Conservation (phyloP, 2,888 invertebrate genomes). For the Pammene fasciana region DNA sequence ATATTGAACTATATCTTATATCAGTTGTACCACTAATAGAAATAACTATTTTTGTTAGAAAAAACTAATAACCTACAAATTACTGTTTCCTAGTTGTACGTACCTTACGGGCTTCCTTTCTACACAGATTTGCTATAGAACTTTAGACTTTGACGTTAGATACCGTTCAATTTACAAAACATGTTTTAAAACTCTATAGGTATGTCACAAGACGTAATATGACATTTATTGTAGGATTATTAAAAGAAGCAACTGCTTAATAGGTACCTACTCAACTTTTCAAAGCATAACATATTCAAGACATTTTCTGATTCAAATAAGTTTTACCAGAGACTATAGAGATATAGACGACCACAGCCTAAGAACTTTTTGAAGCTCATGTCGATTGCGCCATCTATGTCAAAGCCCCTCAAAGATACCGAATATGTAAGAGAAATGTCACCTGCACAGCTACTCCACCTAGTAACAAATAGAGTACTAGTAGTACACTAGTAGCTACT, state of each 20-base stretch:
- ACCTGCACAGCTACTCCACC: too few species aligned
- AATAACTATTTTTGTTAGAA: conserved; percentile 14
- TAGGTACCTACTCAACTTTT: too few species aligned
- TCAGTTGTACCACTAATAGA: conserved; percentile 5
- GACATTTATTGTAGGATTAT: neutral
- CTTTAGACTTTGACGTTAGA: conserved; percentile 33
- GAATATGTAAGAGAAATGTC: too few species aligned
- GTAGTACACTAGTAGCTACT: too few species aligned
- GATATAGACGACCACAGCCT: too few species aligned
- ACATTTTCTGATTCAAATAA: too few species aligned
- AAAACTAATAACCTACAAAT: neutral
- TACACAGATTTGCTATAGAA: conserved; percentile 38
- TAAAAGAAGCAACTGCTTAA: neutral
- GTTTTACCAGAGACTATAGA: too few species aligned
- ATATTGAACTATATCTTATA: neutral
- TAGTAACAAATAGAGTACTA: too few species aligned
- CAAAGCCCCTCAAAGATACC: too few species aligned
- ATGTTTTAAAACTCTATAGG: conserved; percentile 21
- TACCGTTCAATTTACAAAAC: conserved; percentile 25
- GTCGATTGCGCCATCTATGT: too few species aligned
- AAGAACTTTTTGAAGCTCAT: too few species aligned
- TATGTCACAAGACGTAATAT: neutral
- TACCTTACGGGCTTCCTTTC: conserved; percentile 39
- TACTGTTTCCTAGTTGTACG: conserved; percentile 31
- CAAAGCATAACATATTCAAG: too few species aligned